phyloP scores from a whole-genome alignment of 2,113 vertebrate species.

The Asarcornis scutulata region DNA sequence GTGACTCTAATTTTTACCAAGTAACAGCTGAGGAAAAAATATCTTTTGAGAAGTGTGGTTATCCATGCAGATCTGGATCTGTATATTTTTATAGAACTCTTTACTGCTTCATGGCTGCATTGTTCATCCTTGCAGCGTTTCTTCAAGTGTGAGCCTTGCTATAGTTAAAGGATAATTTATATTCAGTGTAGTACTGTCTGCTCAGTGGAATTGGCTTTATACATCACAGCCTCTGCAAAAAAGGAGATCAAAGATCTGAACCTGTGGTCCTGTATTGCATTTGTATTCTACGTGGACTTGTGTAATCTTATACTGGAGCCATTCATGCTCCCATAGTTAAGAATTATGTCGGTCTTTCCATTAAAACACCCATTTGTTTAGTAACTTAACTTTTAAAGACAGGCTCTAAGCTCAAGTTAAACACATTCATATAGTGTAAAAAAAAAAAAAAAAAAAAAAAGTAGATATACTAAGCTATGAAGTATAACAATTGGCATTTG shows the following conservation, averaged over 20 bases:
- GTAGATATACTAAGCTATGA: not conserved
- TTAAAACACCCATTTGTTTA: constrained; percentile 12
- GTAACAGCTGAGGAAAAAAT: not conserved
- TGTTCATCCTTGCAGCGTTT: constrained; percentile 56
- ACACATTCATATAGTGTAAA: not conserved
- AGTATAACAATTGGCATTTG: not conserved
- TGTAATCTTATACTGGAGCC: constrained; percentile 30
- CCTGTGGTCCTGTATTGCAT: constrained; percentile 64
- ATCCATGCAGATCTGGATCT: constrained; percentile 23
- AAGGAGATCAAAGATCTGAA: constrained; percentile 76
- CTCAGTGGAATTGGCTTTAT: constrained; percentile 77
- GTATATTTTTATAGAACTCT: constrained; percentile 34
- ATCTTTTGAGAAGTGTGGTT: not conserved
- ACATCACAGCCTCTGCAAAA: constrained; percentile 71
- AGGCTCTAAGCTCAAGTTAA: not conserved
- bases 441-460: not conserved
- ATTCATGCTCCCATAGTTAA: constrained; percentile 13
- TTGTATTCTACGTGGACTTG: constrained; percentile 63
- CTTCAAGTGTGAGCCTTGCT: constrained; percentile 53
- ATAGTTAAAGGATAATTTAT: constrained; percentile 74
- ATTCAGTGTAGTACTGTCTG: constrained; percentile 69
- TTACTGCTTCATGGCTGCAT: constrained; percentile 26
- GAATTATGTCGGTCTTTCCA: not conserved
- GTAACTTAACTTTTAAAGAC: not conserved
- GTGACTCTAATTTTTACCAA: not conserved